These are phyloP conservation scores for Apocrypta bakeri DNA, from an alignment of 1,140 invertebrate species.

Conservation along the genomic window DNA sequence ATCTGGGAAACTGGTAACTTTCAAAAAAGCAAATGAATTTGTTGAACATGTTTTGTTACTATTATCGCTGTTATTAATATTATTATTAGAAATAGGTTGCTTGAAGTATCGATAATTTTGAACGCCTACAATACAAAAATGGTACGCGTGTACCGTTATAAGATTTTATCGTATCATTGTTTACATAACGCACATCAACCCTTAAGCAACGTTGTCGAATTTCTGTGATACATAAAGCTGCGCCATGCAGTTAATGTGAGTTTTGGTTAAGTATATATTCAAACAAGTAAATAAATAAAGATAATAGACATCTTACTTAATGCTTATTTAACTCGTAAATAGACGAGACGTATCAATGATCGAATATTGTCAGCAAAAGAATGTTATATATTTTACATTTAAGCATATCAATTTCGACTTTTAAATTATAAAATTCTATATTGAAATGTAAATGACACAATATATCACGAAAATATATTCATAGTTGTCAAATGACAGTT, in stretches of 20 bases:
- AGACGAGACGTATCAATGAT: neutral
- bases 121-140: slow-evolving; percentile 22
- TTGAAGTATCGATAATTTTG: neutral
- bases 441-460: neutral
- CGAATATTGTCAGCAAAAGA: neutral
- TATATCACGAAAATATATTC: neutral
- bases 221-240: slow-evolving; percentile 19
- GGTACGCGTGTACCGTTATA: slow-evolving; percentile 22
- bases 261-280: slow-evolving; percentile 4
- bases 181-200: slow-evolving; percentile 36
- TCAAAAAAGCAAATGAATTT: slow-evolving; percentile 19
- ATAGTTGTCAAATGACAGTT: neutral
- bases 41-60: slow-evolving; percentile 15
- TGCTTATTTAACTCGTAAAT: neutral
- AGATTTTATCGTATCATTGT: slow-evolving; percentile 21
- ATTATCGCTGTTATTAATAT: slow-evolving; percentile 36
- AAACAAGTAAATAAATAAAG: slow-evolving; percentile 15
- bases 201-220: slow-evolving; percentile 38
- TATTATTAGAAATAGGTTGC: slow-evolving; percentile 31
- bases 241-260: no score
- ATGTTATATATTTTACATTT: neutral
- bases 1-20: slow-evolving; percentile 35
- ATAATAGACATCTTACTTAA: neutral
- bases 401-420: neutral
- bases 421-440: neutral